Base-by-base conservation (phyloP, 2,113 vertebrate genomes). In the Sinocyclocheilus anshuiensis region DNA sequence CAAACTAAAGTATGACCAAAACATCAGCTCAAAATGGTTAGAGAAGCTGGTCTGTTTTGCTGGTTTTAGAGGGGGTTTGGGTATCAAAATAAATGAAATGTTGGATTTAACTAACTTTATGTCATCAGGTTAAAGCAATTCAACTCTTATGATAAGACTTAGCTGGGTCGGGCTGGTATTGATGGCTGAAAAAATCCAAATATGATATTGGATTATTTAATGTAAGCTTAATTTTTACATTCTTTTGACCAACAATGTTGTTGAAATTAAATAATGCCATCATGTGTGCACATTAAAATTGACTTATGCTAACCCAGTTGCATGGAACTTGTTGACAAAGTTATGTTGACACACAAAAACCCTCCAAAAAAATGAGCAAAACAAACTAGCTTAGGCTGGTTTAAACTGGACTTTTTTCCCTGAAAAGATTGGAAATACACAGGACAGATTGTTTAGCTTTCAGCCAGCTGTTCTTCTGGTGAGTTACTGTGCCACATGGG, bases 401-500 rank as follows among this genome's bases (percentile, higher is more conserved):
- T 33, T 33, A 57, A 57, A 11, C 16, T 75, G 18, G 1, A n/a
- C n/a, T 39, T 22, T 77, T 42, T 76, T 53, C 18, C 16, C 22
- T 22, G n/a, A 26, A 53, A 15, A 33, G 50, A 33, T 78, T 16
- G 76, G 16, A 9, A 78, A 33, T 57, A 57, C 26, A 78, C 48
- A 36, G 18, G 76, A 33, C 53, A 57, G 50, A 55, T 57, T 78
- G 76, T 78, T 57, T 78, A 78, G 42, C 26, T 18, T 78, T 57
- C 76, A 78, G 76, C 77, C 53, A 79, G 55, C 78, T 63, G 57
- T 42, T 39, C 2, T 42, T 15, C 8, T 80, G 15, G 57, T 26
- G 36, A 61, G 33, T 24, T 80, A 63, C 36, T 80, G 12, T 48
- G 42, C 72, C 72, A 48, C 72, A 24, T 24, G 57, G 33, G 57